Evolutionary conservation across 2,888 invertebrate species (phyloP), one percentile per base, ranked within the genome.

Genomic region (Clitarchus hookeri): DNA sequence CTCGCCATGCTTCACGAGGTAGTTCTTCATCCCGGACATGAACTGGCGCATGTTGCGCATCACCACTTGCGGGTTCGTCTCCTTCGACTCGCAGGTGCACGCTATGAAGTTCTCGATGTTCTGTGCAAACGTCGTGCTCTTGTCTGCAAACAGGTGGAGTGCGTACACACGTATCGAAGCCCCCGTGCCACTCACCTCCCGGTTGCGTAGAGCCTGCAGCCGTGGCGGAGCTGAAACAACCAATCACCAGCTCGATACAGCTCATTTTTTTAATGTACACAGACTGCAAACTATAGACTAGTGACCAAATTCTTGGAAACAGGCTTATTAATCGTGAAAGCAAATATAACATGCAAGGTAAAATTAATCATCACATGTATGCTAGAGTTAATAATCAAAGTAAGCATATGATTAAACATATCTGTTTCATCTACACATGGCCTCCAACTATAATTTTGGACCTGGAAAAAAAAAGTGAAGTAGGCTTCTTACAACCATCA

Each of bases 1-100:
- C 91, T 99, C 98, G 26, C 98, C 98, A 90, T 98, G 98, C 90
- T 98, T 98, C 54, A 98, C 97, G 87, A 99, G 93, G 91, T 98
- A 99, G 92, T 99, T 99, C 92, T 99, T 99, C 96, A 99, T 98
- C 86, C 98, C 99, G 25, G 97, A 98, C 97, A 99, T 98, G 91
- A 99, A 99, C 91, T 98, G 98, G 0, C 98, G 94, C 93, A 98
- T 97, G 90, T 97, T 97, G 87, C 97, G 93, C 97, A 97, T 97
- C 88, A 96, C 96, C 86, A 97, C 94, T 91, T 96, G 96, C 0
- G 98, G 98, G 90, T 96, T 96, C 48, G 94, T 95, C 91, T 98
- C 98, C 88, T 96, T 95, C 23, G 97, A 97, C 90, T 98, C 98
- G 89, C 95, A 94, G 13, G 98, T 98, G 91, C 98, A 98, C 85